Evolutionary conservation across 2,113 vertebrate species (phyloP), one percentile per base, ranked within the genome.

Genomic region (Puffinus mauretanicus): DNA sequence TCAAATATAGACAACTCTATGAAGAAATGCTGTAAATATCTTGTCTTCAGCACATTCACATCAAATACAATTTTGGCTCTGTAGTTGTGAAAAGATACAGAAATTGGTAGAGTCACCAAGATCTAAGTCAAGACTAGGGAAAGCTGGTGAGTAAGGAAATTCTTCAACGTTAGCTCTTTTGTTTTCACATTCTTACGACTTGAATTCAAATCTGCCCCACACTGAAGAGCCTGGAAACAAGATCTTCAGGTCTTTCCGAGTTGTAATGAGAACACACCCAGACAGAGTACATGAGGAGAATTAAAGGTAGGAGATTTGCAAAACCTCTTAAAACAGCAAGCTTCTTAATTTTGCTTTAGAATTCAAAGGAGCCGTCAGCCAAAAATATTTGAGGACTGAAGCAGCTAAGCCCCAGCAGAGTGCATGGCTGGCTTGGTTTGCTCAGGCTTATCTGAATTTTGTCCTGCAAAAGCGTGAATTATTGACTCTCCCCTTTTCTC

Each of bases 241-340:
- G 95, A 96, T 96, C 93, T 93, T 85, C 96, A 91, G 79, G 95
- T 93, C 95, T 94, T 94, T 93, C 89, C 69, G 95, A 88, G 85
- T 2, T 94, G 78, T 91, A 95, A 89, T 89, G 84, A 87, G 90
- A 94, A 96, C 93, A 94, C 95, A 93, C 94, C 93, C 87, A 86
- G 85, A 57, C n/a, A 62, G 86, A 90, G 49, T 73, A 78, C 76
- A 94, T 72, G 94, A 81, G 75, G 75, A 92, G 86, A 94, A 88
- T 92, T 84, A 93, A 94, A 96, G 86, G 71, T 87, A 86, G 65
- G 73, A 93, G 92, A 92, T 94, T 92, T 96, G 92, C 76, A 94
- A 94, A 94, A 82, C 79, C 66, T 93, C 84, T 90, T 86, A 52
- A 94, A 96, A 84, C 78, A 87, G 75, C 80, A 72, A 96, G 69